Base-by-base conservation (phyloP, 1,140 invertebrate genomes). In the Drosophila pseudoobscura region DNA sequence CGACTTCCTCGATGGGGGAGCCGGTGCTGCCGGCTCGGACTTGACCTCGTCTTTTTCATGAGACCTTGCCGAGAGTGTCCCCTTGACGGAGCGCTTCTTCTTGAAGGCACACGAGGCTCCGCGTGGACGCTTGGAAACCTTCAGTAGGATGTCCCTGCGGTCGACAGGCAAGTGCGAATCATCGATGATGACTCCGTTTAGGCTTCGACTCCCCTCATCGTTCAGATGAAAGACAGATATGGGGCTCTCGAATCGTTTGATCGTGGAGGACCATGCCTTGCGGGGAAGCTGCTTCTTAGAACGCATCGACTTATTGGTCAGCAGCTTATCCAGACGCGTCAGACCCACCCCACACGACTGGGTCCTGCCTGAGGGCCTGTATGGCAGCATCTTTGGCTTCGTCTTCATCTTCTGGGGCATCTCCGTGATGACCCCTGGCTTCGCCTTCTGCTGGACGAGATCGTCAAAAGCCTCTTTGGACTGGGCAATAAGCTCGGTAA, bases 381-480 rank as follows among this genome's bases (percentile, higher is more conserved):
- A 0, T 2, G 2, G 1, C 13, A 8, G 6, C 15, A 20, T 31
- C 31, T 20, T 41, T 9, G n/a, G 0, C 1, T 17, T 4, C 1
- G 5, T 9, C 0, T 0, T 26, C 9, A 1, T 13, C 47, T 4
- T 6, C 4, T 41, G 6, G 13, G 39, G 3, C 6, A 39, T 13
- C 2, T 11, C 17, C 0, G 15, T 55, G n/a, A 7, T 43, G 7
- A 26, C 20, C 0, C 49, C 44, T 31, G 41, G 62, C 8, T 3
- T 13, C 0, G 35, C 0, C 31, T 85, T 61, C 17, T 68, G 55
- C 2, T 75, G 49, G 4, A 82, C 7, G 13, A 85, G 49, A 4
- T 82, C 83, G 6, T 85, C 82, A 24, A 85, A 64, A 1, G 78
- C 82, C 51, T 87, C 82, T 52, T 85, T 85, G n/a, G 82, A 80